A percentile compares a stretch with the other conserved stretches of the same genome.
phyloP scores from a whole-genome alignment of 2,113 vertebrate species.

The Odocoileus virginianus region DNA sequence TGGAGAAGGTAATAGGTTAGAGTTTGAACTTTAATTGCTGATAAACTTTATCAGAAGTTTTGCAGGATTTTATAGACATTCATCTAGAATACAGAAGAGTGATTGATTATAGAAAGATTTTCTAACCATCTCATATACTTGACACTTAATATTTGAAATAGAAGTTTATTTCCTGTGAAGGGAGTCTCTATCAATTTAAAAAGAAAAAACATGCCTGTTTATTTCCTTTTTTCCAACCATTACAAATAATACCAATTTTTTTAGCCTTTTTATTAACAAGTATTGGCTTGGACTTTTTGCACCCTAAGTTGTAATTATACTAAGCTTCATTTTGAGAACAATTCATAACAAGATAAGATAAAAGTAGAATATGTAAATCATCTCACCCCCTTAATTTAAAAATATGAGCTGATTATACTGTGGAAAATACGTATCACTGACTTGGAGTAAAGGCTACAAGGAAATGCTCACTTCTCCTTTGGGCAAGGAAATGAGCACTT shows the following conservation, averaged over 20 bases:
- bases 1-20: neutral
- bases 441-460: neutral
- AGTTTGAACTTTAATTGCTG: neutral
- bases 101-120: neutral
- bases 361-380: neutral
- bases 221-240: neutral
- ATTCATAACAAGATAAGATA: neutral
- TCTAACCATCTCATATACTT: neutral
- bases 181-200: neutral
- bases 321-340: neutral
- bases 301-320: neutral
- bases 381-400: neutral
- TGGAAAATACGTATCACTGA: neutral
- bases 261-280: neutral
- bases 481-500: conserved; percentile 3
- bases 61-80: neutral
- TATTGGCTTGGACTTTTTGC: neutral
- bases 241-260: neutral
- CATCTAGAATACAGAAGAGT: neutral
- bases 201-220: neutral
- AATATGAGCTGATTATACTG: neutral
- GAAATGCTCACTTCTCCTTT: neutral
- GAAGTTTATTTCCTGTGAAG: neutral
- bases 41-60: neutral
- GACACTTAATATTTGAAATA: neutral